Evolutionary conservation across 2,888 invertebrate species (phyloP).

Genomic region (Zeuzera pyrina): DNA sequence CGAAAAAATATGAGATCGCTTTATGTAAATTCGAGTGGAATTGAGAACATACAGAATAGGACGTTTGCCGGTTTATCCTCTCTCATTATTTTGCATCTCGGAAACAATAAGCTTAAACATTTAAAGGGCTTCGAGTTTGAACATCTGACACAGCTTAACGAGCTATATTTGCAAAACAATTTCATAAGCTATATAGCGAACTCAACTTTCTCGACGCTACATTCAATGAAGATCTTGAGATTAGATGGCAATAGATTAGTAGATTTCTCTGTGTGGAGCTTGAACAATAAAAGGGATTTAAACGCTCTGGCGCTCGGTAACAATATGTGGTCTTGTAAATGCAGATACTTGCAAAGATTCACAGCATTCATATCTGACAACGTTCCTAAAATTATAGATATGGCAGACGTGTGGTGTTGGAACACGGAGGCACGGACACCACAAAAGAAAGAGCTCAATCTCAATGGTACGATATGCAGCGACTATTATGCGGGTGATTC

Average conservation of each 20-base stretch:
- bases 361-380: slow-evolving; percentile 87
- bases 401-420: slow-evolving; percentile 84
- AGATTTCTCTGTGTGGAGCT: slow-evolving; percentile 84
- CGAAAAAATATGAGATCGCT: slow-evolving; percentile 90
- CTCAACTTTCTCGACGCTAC: slow-evolving; percentile 81
- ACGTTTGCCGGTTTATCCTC: slow-evolving; percentile 90
- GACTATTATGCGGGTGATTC: slow-evolving; percentile 88
- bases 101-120: slow-evolving; percentile 86
- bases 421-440: slow-evolving; percentile 78
- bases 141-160: slow-evolving; percentile 83
- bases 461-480: slow-evolving; percentile 88
- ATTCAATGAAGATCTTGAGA: slow-evolving; percentile 82
- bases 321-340: slow-evolving; percentile 93
- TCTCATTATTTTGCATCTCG: slow-evolving; percentile 85
- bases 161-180: slow-evolving; percentile 91
- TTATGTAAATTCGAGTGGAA: slow-evolving; percentile 88
- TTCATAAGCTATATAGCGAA: slow-evolving; percentile 84
- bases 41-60: slow-evolving; percentile 88
- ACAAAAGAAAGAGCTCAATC: slow-evolving; percentile 83
- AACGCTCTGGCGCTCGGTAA: slow-evolving; percentile 83
- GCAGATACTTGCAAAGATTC: slow-evolving; percentile 88
- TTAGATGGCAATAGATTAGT: slow-evolving; percentile 88
- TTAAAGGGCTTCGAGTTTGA: slow-evolving; percentile 90
- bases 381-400: slow-evolving; percentile 81
- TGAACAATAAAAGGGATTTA: slow-evolving; percentile 76